Conservation (phyloP, 2,113 vertebrate species). For the Nycticryphes semicollaris region DNA sequence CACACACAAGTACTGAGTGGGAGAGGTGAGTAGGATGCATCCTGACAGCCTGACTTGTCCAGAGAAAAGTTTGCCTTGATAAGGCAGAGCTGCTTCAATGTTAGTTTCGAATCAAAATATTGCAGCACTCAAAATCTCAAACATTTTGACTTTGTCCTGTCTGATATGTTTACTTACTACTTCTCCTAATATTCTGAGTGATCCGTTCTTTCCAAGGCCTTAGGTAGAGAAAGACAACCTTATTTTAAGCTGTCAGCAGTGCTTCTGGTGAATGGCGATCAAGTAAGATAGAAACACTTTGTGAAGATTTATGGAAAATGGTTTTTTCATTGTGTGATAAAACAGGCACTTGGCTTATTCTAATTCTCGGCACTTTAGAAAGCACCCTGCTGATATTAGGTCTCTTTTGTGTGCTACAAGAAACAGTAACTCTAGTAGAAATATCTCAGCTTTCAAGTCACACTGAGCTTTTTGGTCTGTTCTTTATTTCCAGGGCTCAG, state of each 20-base stretch:
- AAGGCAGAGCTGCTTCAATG: not conserved
- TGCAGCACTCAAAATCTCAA: not conserved
- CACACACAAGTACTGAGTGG: not conserved
- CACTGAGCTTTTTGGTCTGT: not conserved
- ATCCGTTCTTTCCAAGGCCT: not conserved
- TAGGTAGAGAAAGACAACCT: not conserved
- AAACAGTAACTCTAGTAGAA: not conserved
- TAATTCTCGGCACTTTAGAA: not conserved
- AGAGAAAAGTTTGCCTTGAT: not conserved
- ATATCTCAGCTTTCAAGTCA: not conserved
- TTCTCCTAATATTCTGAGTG: not conserved
- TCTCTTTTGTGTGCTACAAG: not conserved
- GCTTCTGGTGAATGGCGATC: not conserved
- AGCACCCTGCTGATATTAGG: not conserved
- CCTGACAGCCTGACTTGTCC: not conserved
- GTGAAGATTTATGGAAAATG: not conserved
- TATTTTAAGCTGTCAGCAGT: not conserved
- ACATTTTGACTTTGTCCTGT: not conserved
- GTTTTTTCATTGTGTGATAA: not conserved
- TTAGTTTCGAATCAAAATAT: not conserved
- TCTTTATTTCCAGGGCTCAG: not conserved
- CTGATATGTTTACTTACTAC: not conserved
- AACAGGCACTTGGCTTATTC: not conserved
- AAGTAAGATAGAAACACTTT: not conserved
- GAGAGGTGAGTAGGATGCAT: not conserved